Conservation (phyloP, 2,888 invertebrate species). For the Vesta saturnalis region DNA sequence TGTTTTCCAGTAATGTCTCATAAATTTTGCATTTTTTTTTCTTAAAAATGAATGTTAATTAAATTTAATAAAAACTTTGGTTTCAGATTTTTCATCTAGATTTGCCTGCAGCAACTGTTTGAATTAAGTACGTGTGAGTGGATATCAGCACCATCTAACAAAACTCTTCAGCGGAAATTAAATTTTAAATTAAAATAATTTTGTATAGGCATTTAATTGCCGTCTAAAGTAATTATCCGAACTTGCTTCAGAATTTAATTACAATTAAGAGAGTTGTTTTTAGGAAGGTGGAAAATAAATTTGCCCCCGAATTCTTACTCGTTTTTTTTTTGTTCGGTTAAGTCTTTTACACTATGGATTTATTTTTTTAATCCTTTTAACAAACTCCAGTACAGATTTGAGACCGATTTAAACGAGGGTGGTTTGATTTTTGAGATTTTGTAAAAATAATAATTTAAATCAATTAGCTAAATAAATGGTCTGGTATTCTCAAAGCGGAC, state of each 20-base stretch:
- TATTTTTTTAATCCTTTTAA: conserved; percentile 6
- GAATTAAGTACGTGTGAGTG: conserved; percentile 50
- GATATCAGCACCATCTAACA: conserved; percentile 38
- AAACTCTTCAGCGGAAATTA: conserved; percentile 49
- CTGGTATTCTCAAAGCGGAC: conserved; percentile 16
- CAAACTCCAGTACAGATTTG: neutral
- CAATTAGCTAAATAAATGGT: conserved; percentile 4
- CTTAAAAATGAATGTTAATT: conserved; percentile 50
- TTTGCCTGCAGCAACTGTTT: conserved; percentile 43
- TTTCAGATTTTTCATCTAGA: conserved; percentile 52
- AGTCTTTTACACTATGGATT: conserved; percentile 12
- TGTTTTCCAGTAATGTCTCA: conserved; percentile 37
- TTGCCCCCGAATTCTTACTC: conserved; percentile 23
- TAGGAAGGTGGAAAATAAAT: conserved; percentile 41
- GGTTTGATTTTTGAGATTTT: neutral
- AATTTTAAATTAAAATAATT: conserved; percentile 59
- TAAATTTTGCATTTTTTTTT: conserved; percentile 45
- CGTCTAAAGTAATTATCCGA: conserved; percentile 52
- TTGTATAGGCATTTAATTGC: conserved; percentile 59
- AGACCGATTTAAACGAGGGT: neutral
- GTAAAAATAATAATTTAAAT: neutral
- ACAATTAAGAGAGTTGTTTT: conserved; percentile 52
- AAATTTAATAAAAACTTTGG: conserved; percentile 50
- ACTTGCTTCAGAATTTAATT: conserved; percentile 48
- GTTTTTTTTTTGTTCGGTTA: conserved; percentile 21